A percentile compares a stretch with the other conserved stretches of the same genome.
Evolutionary conservation across 1,140 invertebrate species (phyloP).

Genomic region (Pararge aegeria): DNA sequence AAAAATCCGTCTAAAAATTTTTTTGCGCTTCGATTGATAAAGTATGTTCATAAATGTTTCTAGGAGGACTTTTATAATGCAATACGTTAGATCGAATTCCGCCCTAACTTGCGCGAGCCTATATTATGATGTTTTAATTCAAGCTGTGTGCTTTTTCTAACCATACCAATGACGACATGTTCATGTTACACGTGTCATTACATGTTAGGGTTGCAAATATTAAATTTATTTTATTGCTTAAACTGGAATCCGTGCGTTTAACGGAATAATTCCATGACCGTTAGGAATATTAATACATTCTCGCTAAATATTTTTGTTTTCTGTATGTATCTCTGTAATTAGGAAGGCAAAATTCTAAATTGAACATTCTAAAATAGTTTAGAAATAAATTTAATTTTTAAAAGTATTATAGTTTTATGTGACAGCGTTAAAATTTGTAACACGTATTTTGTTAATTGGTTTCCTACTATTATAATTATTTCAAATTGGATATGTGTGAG

Average conservation of each 20-base stretch:
- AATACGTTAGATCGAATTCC: conserved; percentile 2
- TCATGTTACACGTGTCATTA: conserved; percentile 2
- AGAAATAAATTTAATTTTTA: conserved; percentile 5
- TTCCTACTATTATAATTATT: conserved; percentile 33
- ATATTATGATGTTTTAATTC: conserved; percentile 45
- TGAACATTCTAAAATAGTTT: too few species aligned
- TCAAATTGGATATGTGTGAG: conserved; percentile 60
- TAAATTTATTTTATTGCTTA: not conserved
- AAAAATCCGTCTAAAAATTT: too few species aligned
- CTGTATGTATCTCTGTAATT: not conserved
- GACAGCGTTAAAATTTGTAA: conserved; percentile 16
- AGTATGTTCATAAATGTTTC: too few species aligned
- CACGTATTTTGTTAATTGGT: conserved; percentile 39
- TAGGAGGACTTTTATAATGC: not conserved
- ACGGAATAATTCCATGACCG: too few species aligned
- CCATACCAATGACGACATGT: conserved; percentile 20
- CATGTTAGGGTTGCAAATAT: not conserved
- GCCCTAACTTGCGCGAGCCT: too few species aligned
- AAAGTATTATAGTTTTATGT: not conserved
- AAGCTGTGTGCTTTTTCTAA: conserved; percentile 63
- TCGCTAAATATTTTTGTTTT: not conserved
- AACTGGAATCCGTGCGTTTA: too few species aligned
- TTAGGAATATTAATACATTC: too few species aligned
- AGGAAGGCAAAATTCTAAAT: too few species aligned
- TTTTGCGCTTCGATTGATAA: too few species aligned